phyloP scores from a whole-genome alignment of 2,888 invertebrate genomes.

The Biston stratarius region DNA sequence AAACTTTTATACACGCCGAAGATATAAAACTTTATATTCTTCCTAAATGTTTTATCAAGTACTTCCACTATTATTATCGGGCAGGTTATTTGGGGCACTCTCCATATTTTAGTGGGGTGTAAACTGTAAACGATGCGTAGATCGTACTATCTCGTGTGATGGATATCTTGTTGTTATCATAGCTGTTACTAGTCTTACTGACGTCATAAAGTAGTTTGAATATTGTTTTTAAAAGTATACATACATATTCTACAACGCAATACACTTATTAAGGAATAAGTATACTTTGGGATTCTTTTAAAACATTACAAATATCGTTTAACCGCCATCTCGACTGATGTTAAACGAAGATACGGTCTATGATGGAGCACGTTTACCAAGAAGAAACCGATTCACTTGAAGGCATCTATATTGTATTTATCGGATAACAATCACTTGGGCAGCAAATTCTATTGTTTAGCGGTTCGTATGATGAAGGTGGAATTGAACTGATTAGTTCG shows the following conservation, averaged over 20 bases:
- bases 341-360: too few species aligned
- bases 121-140: constrained; percentile 26
- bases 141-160: constrained; percentile 2
- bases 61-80: constrained; percentile 17
- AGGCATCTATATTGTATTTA: too few species aligned
- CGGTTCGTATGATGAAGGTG: too few species aligned
- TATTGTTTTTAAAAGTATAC: not conserved
- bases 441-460: too few species aligned
- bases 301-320: not conserved
- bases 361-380: too few species aligned
- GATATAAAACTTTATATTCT: constrained; percentile 25
- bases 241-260: not conserved
- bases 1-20: constrained; percentile 28
- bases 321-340: too few species aligned
- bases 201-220: constrained; percentile 14
- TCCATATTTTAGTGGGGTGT: constrained; percentile 25
- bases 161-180: constrained; percentile 5
- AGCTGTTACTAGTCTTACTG: constrained; percentile 3
- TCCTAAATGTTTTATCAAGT: constrained; percentile 24
- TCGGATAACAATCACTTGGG: too few species aligned
- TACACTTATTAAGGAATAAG: not conserved
- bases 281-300: not conserved
- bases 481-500: too few species aligned
- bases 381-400: too few species aligned
- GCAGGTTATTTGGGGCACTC: constrained; percentile 18